A percentile compares a stretch with the other conserved stretches of the same genome.
Conservation (phyloP, 2,888 invertebrate genomes). For the Drosophila neotestacea region DNA sequence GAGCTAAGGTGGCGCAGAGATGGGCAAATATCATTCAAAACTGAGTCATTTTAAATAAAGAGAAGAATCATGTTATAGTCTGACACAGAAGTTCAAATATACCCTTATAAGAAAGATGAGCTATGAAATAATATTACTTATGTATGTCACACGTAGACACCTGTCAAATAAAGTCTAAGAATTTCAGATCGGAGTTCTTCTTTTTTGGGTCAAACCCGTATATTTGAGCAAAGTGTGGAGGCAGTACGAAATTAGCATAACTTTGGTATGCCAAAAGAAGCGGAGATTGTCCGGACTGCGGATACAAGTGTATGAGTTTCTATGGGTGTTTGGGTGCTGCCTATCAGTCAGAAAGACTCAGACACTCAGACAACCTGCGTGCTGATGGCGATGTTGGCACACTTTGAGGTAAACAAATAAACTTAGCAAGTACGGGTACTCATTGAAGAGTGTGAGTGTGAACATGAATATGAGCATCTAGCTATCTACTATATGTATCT, state of each 20-base stretch:
- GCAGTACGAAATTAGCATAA: constrained; percentile 50
- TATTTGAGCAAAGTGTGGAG: constrained; percentile 19
- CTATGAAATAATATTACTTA: constrained; percentile 5
- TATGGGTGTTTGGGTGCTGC: constrained; percentile 28
- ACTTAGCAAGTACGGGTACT: constrained; percentile 12
- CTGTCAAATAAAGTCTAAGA: constrained; percentile 32
- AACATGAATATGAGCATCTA: constrained; percentile 22
- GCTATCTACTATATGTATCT: constrained; percentile 48
- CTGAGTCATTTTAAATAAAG: too few species aligned
- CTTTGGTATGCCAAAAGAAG: constrained; percentile 26
- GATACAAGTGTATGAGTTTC: constrained; percentile 2
- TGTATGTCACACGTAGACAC: constrained; percentile 49
- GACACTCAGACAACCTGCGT: constrained; percentile 36
- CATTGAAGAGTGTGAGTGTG: constrained; percentile 19
- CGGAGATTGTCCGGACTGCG: constrained; percentile 4
- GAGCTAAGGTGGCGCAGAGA: neutral
- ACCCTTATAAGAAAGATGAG: neutral
- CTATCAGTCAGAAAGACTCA: constrained; percentile 22
- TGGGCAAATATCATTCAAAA: neutral
- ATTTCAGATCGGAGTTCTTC: constrained; percentile 23
- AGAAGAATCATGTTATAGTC: too few species aligned
- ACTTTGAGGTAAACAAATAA: constrained; percentile 38
- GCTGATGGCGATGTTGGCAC: constrained; percentile 40
- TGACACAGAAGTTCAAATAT: neutral
- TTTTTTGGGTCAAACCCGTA: constrained; percentile 64